These are phyloP conservation scores for Subacronicta megacephala DNA, from an alignment of 2,888 invertebrate genomes.

Conservation along the genomic window DNA sequence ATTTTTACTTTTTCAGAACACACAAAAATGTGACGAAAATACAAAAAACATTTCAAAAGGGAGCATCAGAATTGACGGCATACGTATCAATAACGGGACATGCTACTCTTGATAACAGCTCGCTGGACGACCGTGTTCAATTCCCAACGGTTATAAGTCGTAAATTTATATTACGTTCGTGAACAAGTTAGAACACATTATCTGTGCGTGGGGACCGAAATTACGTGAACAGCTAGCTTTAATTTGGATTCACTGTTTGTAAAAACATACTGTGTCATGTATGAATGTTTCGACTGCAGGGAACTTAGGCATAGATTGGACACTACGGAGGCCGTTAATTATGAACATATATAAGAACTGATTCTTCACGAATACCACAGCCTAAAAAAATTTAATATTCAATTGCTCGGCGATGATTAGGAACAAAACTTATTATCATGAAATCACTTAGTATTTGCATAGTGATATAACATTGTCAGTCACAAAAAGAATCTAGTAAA, in stretches of 20 bases:
- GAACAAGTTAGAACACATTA: conserved; percentile 51
- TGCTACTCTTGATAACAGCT: conserved; percentile 54
- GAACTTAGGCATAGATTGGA: too few species aligned
- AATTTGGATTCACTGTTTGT: conserved; percentile 17
- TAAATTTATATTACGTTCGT: conserved; percentile 73
- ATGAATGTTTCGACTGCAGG: too few species aligned
- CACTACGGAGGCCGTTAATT: too few species aligned
- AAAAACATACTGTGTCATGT: neutral
- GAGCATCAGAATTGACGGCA: conserved; percentile 1
- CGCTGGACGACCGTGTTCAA: conserved; percentile 69
- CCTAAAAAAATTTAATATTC: too few species aligned
- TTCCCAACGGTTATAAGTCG: conserved; percentile 74
- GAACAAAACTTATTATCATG: too few species aligned
- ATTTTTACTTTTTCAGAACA: too few species aligned
- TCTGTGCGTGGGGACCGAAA: conserved; percentile 30
- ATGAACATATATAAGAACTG: neutral
- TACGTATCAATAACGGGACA: conserved; percentile 43
- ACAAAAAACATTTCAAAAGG: conserved; percentile 11
- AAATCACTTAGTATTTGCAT: too few species aligned
- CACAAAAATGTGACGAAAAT: neutral
- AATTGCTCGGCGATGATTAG: too few species aligned
- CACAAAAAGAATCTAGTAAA: too few species aligned
- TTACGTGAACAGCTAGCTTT: conserved; percentile 19
- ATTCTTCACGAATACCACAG: too few species aligned
- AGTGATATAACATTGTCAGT: too few species aligned